Conservation (phyloP, 2,888 invertebrate genomes). For the Eilema depressum region DNA sequence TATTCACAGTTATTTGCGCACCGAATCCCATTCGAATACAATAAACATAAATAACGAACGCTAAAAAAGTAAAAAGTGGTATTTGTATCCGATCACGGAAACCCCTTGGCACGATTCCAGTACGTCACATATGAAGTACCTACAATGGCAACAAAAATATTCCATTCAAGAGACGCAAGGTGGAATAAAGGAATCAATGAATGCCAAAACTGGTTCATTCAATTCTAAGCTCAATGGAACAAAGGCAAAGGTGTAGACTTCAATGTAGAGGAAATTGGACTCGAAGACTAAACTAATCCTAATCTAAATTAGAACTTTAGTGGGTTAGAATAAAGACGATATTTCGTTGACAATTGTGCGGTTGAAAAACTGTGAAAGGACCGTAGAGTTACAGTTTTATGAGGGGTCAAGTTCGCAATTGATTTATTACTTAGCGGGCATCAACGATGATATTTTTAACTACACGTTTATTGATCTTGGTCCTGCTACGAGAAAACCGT, state of each 20-base stretch:
- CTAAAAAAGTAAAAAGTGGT: conserved; percentile 50
- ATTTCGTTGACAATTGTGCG: conserved; percentile 41
- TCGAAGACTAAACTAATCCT: conserved; percentile 25
- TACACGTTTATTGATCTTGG: conserved; percentile 27
- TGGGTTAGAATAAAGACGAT: conserved; percentile 47
- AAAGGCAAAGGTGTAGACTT: conserved; percentile 31
- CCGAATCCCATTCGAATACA: conserved; percentile 29
- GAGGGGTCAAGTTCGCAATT: conserved; percentile 79
- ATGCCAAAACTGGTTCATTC: conserved; percentile 51
- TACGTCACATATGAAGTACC: conserved; percentile 71
- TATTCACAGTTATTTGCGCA: conserved; percentile 35
- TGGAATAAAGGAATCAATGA: conserved; percentile 73
- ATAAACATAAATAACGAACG: conserved; percentile 48
- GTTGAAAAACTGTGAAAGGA: conserved; percentile 56
- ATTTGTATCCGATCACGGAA: conserved; percentile 66
- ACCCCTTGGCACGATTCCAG: conserved; percentile 76
- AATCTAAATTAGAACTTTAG: conserved; percentile 32
- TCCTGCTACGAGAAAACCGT: neutral
- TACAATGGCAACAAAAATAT: conserved; percentile 79
- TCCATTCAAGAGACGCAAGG: conserved; percentile 76
- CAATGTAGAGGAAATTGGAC: conserved; percentile 15
- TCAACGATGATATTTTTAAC: conserved; percentile 53
- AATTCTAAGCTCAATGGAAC: conserved; percentile 48
- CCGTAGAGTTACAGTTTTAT: conserved; percentile 62
- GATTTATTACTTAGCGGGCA: conserved; percentile 63